Percentiles rank a stretch among this genome's conserved stretches.
Evolutionary conservation across 2,797 vertebrate species (phyloP).

Genomic region (Picus viridis): DNA sequence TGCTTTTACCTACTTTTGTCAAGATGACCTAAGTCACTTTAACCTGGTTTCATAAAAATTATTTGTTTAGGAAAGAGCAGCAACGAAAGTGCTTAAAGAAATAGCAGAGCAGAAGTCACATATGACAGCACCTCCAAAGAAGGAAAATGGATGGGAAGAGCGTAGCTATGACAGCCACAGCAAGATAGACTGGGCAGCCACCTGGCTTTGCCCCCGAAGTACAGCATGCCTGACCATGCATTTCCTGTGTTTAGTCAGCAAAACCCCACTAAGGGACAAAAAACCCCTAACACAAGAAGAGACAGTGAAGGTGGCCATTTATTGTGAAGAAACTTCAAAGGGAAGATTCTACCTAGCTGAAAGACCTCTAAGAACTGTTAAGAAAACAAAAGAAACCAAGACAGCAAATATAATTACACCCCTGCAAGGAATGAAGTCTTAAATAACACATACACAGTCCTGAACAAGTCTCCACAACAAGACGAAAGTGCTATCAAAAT

Average conservation of each 20-base stretch:
- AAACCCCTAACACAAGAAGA: neutral
- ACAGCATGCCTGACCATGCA: rapidly evolving
- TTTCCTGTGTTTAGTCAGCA: neutral
- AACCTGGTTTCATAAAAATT: too few relatives aligned
- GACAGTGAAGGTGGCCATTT: neutral
- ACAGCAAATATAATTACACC: neutral
- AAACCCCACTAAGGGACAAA: neutral
- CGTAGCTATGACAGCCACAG: neutral
- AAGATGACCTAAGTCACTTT: neutral
- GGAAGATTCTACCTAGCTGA: neutral
- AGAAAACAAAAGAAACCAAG: neutral
- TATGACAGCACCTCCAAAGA: neutral
- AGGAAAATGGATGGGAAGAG: neutral
- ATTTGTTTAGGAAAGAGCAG: too few relatives aligned
- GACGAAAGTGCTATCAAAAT: neutral
- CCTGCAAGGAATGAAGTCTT: neutral
- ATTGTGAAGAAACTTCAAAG: neutral
- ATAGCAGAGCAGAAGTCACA: neutral
- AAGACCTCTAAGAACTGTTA: neutral
- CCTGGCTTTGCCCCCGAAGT: neutral
- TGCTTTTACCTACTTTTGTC: neutral
- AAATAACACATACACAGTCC: neutral
- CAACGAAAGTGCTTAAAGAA: neutral
- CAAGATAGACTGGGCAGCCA: rapidly evolving
- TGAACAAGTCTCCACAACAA: neutral